Evolutionary conservation across 2,888 invertebrate genomes (phyloP).

Genomic region (Agrotis ipsilon): DNA sequence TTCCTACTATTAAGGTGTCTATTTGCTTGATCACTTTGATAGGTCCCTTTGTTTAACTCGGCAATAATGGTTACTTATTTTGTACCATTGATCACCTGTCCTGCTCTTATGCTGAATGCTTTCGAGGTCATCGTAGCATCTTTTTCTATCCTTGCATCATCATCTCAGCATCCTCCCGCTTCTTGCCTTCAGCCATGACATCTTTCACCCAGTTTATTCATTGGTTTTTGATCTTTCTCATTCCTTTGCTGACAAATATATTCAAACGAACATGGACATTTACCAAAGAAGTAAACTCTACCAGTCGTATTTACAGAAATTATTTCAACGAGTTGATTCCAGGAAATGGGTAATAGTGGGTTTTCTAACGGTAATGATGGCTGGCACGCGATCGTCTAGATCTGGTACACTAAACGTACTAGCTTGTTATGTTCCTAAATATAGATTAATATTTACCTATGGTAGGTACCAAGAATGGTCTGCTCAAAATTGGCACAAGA

Average conservation of each 20-base stretch:
- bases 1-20: conserved; percentile 17
- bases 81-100: no score
- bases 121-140: neutral
- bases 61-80: no score
- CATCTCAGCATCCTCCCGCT: no score
- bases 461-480: neutral
- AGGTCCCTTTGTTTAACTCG: neutral
- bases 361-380: neutral
- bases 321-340: conserved; percentile 1
- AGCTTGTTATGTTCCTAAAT: neutral
- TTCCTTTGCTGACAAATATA: neutral
- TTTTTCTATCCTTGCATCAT: neutral
- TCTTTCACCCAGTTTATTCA: no score
- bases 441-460: no score
- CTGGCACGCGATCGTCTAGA: conserved; percentile 10
- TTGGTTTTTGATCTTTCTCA: no score
- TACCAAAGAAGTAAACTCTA: no score
- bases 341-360: conserved; percentile 3
- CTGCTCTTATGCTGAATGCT: no score
- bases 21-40: neutral
- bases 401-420: neutral
- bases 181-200: no score
- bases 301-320: neutral
- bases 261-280: no score
- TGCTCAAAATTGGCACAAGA: neutral